These are phyloP conservation scores for Urocitellus parryii DNA, from an alignment of 2,113 vertebrate genomes.

Conservation along the genomic window DNA sequence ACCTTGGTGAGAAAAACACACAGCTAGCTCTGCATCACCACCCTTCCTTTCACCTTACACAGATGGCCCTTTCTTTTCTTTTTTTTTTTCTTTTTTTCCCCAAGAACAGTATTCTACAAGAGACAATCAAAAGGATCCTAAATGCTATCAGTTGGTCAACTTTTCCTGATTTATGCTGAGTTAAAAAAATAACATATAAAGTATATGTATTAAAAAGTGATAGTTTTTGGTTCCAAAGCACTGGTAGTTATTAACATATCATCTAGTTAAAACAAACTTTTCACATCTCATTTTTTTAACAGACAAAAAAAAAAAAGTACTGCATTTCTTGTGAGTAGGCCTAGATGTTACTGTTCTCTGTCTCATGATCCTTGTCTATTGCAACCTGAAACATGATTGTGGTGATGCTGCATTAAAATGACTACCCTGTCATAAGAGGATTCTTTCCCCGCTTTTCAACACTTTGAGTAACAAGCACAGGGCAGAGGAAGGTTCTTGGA, in stretches of 20 bases:
- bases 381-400: conserved; percentile 56
- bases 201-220: conserved; percentile 32
- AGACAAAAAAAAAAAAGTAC: conserved; percentile 44
- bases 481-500: no score
- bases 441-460: no score
- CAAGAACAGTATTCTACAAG: background rate
- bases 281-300: conserved; percentile 5
- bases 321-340: conserved; percentile 28
- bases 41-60: no score
- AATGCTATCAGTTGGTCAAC: background rate
- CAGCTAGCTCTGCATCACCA: no score
- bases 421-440: background rate
- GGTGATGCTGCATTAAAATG: background rate
- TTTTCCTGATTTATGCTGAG: conserved; percentile 7
- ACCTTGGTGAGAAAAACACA: no score
- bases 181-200: conserved; percentile 14
- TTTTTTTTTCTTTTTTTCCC: no score
- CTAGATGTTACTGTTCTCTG: background rate
- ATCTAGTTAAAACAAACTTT: conserved; percentile 1
- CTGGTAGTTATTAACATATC: conserved; percentile 52
- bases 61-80: no score
- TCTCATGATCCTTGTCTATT: conserved; percentile 9
- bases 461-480: no score
- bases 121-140: conserved; percentile 31
- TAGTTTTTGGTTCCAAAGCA: conserved; percentile 60